Evolutionary conservation across 2,888 invertebrate genomes (phyloP).

Genomic region (Drosophila paracracens): DNA sequence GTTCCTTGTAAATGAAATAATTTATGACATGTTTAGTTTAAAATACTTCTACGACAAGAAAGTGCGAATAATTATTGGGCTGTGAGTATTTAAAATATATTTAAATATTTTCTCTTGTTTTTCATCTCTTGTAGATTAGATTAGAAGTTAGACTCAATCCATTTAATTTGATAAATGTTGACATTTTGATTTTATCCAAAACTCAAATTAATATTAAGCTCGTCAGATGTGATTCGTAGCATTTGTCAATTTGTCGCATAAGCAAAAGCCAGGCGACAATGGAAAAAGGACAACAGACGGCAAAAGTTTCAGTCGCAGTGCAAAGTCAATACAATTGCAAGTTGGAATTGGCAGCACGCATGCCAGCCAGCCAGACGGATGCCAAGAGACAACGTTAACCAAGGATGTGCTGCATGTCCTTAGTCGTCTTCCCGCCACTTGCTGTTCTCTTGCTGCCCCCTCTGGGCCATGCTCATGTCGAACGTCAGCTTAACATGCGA

Average conservation of each 20-base stretch:
- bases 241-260: constrained; percentile 71
- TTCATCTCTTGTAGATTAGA: no score
- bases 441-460: background rate
- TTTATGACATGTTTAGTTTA: background rate
- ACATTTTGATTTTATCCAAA: constrained; percentile 10
- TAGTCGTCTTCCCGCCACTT: background rate
- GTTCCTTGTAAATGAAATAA: background rate
- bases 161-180: constrained; percentile 17
- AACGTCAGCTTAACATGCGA: constrained; percentile 74
- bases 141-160: background rate
- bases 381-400: constrained; percentile 29
- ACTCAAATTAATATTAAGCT: constrained; percentile 64
- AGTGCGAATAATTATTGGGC: background rate
- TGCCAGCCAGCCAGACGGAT: constrained; percentile 31
- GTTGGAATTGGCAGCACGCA: constrained; percentile 58
- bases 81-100: background rate
- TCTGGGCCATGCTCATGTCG: constrained; percentile 50
- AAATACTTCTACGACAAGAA: background rate
- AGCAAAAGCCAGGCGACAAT: constrained; percentile 44
- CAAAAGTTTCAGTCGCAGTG: constrained; percentile 43
- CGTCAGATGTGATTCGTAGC: constrained; percentile 34
- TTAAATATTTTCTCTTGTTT: background rate
- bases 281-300: constrained; percentile 21
- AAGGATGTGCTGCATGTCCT: constrained; percentile 43
- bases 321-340: constrained; percentile 59